Evolutionary conservation across 2,888 invertebrate species (phyloP), one percentile per base, ranked within the genome.

Genomic region (Pachycephus smyrnensis): DNA sequence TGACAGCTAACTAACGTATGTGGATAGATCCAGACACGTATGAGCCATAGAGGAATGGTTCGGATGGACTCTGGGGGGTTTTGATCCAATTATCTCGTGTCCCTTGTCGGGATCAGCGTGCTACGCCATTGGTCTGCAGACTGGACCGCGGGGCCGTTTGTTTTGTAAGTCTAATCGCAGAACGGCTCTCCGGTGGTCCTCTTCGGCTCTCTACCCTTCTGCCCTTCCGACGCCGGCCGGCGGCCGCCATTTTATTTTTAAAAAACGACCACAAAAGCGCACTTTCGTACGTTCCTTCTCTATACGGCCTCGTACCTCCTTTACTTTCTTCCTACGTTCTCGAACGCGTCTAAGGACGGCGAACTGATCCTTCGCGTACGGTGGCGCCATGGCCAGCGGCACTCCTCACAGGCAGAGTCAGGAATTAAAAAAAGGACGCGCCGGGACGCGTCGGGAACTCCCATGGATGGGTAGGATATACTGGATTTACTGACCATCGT

Each of bases 101-200:
- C 90, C 90, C 90, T 90, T 89, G 89, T 88, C 87, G 88, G 89
- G 87, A 90, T 89, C 89, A 84, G 88, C 82, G 87, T 87, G 88
- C 89, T 88, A 88, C 89, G 90, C 91, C 89, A 90, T 90, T 90
- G 91, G 90, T 88, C 88, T 86, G 86, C 86, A 71, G 80, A 81
- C 80, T 77, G 84, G 84, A 87, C 87, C 87, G 88, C 87, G 89
- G 88, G 89, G 89, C 90, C 91, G 91, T 90, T 91, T 90, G 90
- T 91, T 91, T 91, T 91, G 91, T 91, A 88, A 91, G 91, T 91
- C 91, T 91, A 91, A 91, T 91, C 91, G 91, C 89, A 88, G 89
- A 90, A 88, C 88, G 87, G 88, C 89, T 89, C 90, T 88, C 88
- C 89, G 91, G 91, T 91, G 91, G 91, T 91, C 90, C 89, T 90